phyloP scores from a whole-genome alignment of 2,888 invertebrate species.

The Holacanthella duospinosa region DNA sequence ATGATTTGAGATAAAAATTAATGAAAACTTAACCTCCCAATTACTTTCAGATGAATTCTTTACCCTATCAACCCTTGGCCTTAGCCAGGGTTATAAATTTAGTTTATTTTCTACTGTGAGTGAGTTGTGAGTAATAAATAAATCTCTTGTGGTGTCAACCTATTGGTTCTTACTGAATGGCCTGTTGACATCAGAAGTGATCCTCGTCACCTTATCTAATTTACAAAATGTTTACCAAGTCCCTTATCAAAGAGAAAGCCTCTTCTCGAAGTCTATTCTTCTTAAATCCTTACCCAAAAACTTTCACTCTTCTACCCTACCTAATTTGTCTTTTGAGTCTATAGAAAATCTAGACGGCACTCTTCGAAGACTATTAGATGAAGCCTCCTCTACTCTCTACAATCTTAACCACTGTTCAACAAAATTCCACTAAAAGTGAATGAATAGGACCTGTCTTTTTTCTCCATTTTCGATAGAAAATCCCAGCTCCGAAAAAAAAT shows the following conservation, averaged over 20 bases:
- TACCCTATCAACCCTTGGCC: too few species aligned
- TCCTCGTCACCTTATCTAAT: neutral
- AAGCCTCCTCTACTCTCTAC: neutral
- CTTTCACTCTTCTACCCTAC: neutral
- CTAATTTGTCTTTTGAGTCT: conserved; percentile 2
- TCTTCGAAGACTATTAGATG: neutral
- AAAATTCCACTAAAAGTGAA: neutral
- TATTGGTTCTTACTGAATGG: neutral
- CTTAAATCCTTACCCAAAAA: neutral
- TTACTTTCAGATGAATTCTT: too few species aligned
- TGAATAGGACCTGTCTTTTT: neutral
- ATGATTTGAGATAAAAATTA: too few species aligned
- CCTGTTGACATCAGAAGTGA: neutral
- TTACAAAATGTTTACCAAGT: too few species aligned
- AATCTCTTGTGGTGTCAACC: neutral
- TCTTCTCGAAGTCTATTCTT: too few species aligned
- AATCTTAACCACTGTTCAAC: neutral
- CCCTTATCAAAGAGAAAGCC: neutral
- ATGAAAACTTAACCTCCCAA: too few species aligned
- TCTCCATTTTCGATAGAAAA: neutral
- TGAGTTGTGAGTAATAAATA: too few species aligned
- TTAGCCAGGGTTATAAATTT: too few species aligned
- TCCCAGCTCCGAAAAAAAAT: neutral
- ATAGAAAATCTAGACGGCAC: neutral
- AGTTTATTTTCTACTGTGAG: too few species aligned